Percentiles rank a stretch among this genome's conserved stretches.
phyloP scores from a whole-genome alignment of 2,888 invertebrate genomes.

The Plagiodera versicolora region DNA sequence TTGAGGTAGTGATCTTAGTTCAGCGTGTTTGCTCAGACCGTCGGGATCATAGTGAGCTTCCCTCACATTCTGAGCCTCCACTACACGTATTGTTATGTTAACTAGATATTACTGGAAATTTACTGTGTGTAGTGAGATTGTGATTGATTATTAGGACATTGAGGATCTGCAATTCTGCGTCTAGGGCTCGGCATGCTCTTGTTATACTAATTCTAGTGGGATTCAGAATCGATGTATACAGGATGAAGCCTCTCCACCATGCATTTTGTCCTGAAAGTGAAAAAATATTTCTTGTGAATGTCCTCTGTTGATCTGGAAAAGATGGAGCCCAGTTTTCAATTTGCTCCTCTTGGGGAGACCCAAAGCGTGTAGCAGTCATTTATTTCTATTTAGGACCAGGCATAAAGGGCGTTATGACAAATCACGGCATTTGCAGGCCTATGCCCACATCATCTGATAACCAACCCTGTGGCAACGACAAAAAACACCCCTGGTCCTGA shows the following conservation, averaged over 20 bases:
- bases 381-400: background rate
- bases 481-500: conserved; percentile 41
- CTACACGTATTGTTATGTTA: conserved; percentile 38
- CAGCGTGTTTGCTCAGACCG: conserved; percentile 44
- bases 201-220: too few species aligned
- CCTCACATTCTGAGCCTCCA: conserved; percentile 35
- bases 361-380: too few species aligned
- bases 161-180: conserved; percentile 25
- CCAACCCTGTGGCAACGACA: conserved; percentile 27
- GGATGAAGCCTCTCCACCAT: too few species aligned
- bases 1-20: conserved; percentile 39
- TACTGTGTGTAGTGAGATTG: conserved; percentile 30
- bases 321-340: too few species aligned
- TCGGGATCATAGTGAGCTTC: conserved; percentile 38
- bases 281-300: too few species aligned
- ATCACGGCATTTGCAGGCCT: conserved; percentile 4
- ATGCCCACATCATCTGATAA: conserved; percentile 13
- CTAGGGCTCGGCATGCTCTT: background rate
- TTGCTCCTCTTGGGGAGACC: too few species aligned
- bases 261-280: too few species aligned
- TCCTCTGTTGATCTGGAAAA: too few species aligned
- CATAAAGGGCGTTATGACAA: background rate
- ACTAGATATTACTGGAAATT: conserved; percentile 35
- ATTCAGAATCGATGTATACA: too few species aligned
- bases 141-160: conserved; percentile 37